phyloP scores from a whole-genome alignment of 2,888 invertebrate genomes.

The Mesoligia furuncula region DNA sequence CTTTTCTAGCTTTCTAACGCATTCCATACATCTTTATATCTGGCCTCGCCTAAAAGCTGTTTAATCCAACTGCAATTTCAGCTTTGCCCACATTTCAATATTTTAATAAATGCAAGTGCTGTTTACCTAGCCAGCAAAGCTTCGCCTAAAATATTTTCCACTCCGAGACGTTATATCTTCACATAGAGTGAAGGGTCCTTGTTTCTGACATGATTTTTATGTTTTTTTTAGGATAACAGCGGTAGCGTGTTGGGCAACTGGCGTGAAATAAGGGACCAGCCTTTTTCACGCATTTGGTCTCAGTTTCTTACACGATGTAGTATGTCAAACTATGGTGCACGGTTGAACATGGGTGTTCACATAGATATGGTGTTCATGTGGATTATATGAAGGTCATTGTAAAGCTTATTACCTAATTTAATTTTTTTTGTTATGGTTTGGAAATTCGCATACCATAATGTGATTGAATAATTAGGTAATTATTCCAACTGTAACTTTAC shows the following conservation, averaged over 20 bases:
- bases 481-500: neutral
- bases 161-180: constrained; percentile 37
- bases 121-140: constrained; percentile 1
- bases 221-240: constrained; percentile 57
- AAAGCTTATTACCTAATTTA: too few relatives aligned
- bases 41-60: constrained; percentile 8
- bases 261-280: constrained; percentile 78
- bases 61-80: constrained; percentile 28
- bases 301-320: constrained; percentile 62
- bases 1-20: constrained; percentile 6
- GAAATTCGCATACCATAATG: too few relatives aligned
- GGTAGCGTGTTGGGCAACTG: constrained; percentile 66
- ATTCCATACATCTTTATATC: neutral
- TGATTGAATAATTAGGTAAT: neutral
- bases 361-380: constrained; percentile 23
- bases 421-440: too few relatives aligned
- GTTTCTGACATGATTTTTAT: constrained; percentile 63
- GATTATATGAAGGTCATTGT: neutral
- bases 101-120: constrained; percentile 36
- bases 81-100: constrained; percentile 18
- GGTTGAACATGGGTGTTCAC: constrained; percentile 17
- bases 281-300: constrained; percentile 71
- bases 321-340: constrained; percentile 56
- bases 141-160: constrained; percentile 31
- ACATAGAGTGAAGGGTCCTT: constrained; percentile 42